Base-by-base conservation (phyloP, 2,113 vertebrate genomes). In the Ochotona princeps region DNA sequence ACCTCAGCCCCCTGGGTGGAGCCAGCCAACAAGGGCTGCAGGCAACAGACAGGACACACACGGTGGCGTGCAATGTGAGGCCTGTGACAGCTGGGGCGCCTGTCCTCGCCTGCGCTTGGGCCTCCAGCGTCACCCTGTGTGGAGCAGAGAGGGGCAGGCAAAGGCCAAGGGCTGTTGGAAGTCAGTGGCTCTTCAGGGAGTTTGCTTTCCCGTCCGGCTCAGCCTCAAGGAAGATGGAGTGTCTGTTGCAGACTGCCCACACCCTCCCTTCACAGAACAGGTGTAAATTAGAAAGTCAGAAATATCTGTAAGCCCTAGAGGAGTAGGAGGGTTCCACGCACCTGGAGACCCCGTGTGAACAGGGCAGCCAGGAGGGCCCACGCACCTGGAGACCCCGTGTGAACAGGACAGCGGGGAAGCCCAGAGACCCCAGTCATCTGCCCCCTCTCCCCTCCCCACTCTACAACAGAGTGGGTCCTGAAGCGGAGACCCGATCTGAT, bases 191-290 rank as follows among this genome's bases (percentile, higher is more conserved):
- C 0, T 9, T 7, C 17, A 2, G n/a, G 44, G 7, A 18, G n/a
- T 6, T 13, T 18, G 21, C 32, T 21, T 72, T 69, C 54, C 9
- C 17, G 35, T 26, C 80, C 69, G 35, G 21, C 4, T 18, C 38
- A 0, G 6, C 0, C 2, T 12, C 14, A 44, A 70, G 57, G 57
- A 49, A 7, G 66, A 10, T 7, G 8, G 1, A 13, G 38, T 4
- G 5, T 44, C 4, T 28, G 14, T 0, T 2, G 11, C 54, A 70
- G 51, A 28, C 8, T 8, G 2, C 38, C 63, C 72, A 63, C 51
- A 23, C 15, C 15, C 57, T 86, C 47, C 87, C 9, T 8, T 28
- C 47, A 28, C 49, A 38, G 74, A 57, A 12, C 0, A 3, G 74
- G 44, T n/a, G 28, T 0, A 0, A 47, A 15, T 32, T 21, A 32